Conservation (phyloP, 2,797 vertebrate species). For the Anguilla marmorata region DNA sequence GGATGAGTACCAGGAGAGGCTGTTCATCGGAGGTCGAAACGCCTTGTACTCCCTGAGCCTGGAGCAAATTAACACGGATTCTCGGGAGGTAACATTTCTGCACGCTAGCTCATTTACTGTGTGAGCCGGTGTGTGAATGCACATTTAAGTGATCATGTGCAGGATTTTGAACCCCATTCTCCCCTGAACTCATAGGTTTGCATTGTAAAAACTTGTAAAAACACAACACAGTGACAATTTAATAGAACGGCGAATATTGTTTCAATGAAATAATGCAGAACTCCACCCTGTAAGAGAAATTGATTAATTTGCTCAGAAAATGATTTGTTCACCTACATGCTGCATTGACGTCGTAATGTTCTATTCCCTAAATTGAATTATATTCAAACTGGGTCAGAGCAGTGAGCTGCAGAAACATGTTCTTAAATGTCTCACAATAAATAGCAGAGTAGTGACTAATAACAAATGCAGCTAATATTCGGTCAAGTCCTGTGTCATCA, state of each 20-base stretch:
- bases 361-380: neutral
- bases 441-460: neutral
- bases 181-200: neutral
- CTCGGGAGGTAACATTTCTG: constrained; percentile 79
- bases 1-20: constrained; percentile 89
- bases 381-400: neutral
- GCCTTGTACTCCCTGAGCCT: constrained; percentile 89
- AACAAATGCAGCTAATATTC: neutral
- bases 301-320: neutral
- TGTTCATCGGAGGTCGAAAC: constrained; percentile 92
- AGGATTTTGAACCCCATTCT: neutral
- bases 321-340: neutral
- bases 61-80: constrained; percentile 83
- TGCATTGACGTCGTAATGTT: neutral
- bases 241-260: neutral
- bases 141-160: constrained; percentile 24
- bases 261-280: neutral
- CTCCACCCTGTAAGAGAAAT: neutral
- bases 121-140: constrained; percentile 30
- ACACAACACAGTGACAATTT: neutral
- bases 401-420: neutral
- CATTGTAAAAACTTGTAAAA: too few species aligned
- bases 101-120: neutral
- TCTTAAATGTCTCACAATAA: neutral
- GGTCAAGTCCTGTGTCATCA: neutral